Percentiles rank a stretch among this genome's conserved stretches.
phyloP scores from a whole-genome alignment of 1,140 invertebrate genomes.

The Drosophila triauraria region DNA sequence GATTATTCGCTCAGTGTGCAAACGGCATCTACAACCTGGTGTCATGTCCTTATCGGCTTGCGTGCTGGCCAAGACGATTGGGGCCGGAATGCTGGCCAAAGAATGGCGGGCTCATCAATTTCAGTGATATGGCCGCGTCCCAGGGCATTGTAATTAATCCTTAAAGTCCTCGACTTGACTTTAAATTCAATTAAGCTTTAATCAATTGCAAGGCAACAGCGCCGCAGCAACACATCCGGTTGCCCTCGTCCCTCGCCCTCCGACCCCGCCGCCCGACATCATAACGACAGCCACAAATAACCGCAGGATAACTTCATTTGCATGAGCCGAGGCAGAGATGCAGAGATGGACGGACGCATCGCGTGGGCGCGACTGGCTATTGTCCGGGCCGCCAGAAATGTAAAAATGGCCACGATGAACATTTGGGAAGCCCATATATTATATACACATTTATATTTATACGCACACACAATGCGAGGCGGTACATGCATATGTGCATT shows the following conservation, averaged over 20 bases:
- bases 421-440: constrained; percentile 47
- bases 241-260: constrained; percentile 8
- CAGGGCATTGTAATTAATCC: constrained; percentile 52
- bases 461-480: constrained; percentile 4
- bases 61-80: constrained; percentile 66
- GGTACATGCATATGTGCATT: constrained; percentile 26
- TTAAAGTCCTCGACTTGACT: constrained; percentile 55
- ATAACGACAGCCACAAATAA: constrained; percentile 80
- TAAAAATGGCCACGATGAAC: constrained; percentile 51
- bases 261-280: constrained; percentile 46
- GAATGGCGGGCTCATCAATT: constrained; percentile 50
- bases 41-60: constrained; percentile 59
- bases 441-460: constrained; percentile 41
- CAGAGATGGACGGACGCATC: constrained; percentile 16
- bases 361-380: constrained; percentile 38
- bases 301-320: constrained; percentile 83
- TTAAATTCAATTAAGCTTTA: constrained; percentile 78
- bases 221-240: constrained; percentile 46
- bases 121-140: constrained; percentile 21
- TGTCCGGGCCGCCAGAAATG: constrained; percentile 38
- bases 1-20: neutral
- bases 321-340: constrained; percentile 51
- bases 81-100: constrained; percentile 25
- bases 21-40: constrained; percentile 2
- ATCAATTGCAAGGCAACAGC: constrained; percentile 64